A percentile compares a stretch with the other conserved stretches of the same genome.
Evolutionary conservation across 1,140 invertebrate genomes (phyloP).

Genomic region (Drosophila bipectinata): DNA sequence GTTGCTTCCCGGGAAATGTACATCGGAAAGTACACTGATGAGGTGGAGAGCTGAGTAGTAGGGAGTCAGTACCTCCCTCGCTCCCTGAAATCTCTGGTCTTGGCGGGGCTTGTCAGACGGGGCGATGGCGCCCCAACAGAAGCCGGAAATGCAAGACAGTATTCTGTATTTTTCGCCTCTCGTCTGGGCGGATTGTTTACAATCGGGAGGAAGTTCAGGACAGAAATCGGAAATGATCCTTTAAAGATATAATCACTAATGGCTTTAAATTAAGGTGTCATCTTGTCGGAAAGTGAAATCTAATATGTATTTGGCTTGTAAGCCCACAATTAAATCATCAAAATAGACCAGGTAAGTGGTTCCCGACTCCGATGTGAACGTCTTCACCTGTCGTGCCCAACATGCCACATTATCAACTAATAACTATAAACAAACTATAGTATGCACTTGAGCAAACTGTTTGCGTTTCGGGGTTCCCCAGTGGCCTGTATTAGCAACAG

Average conservation of each 20-base stretch:
- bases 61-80: too few species aligned
- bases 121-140: constrained; percentile 53
- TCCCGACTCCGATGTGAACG: not conserved
- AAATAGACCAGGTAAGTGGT: not conserved
- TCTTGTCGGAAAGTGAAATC: not conserved
- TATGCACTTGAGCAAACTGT: constrained; percentile 65
- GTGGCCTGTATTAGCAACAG: constrained; percentile 39
- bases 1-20: constrained; percentile 58
- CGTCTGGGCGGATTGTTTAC: constrained; percentile 65
- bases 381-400: constrained; percentile 2
- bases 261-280: constrained; percentile 1
- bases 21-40: constrained; percentile 42
- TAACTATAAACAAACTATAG: constrained; percentile 73
- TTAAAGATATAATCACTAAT: constrained; percentile 3
- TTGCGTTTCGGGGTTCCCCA: constrained; percentile 31
- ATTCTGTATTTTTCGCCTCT: constrained; percentile 49
- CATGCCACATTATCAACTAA: constrained; percentile 70
- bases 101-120: constrained; percentile 24
- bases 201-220: constrained; percentile 36
- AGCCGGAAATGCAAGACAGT: constrained; percentile 72
- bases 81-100: constrained; percentile 21
- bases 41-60: constrained; percentile 9
- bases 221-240: constrained; percentile 8
- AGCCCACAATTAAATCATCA: not conserved
- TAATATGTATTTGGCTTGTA: not conserved